Evolutionary conservation across 2,113 vertebrate species (phyloP), one percentile per base, ranked within the genome.

Genomic region (Antigone vipio): DNA sequence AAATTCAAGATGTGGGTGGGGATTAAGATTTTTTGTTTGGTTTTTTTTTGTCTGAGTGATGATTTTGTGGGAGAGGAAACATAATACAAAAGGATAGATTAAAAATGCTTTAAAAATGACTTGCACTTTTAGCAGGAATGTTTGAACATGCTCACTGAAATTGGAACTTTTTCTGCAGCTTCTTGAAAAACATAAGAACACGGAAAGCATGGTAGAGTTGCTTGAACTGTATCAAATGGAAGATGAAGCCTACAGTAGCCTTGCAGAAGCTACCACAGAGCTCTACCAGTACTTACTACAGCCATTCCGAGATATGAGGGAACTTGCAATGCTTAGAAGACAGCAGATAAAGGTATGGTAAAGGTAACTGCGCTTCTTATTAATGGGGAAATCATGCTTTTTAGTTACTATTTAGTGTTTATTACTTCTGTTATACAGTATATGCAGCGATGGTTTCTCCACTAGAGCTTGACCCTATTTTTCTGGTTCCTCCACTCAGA

Each of bases 271-370:
- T 4, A 99, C 99, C 6, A 99, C 98, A 1, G 99, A 99, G 95
- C 98, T 99, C 26, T 99, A 99, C 95, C 99, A 99, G 97, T 99
- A 99, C 94, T 98, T 99, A 92, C 98, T 99, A 12, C 99, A 99
- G 94, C 99, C 99, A 9, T 99, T 99, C 97, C 98, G 99, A 97
- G 99, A 99, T 98, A 99, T 99, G 99, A 98, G 99, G 84, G 99
- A 99, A 66, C 98, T 99, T 82, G 99, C 99, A 0, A 99, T 99
- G 99, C 97, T 99, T 77, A 98, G 99, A 85, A 98, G 99, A 94
- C 99, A 99, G 96, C 99, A 99, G 98, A 99, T 99, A 97, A 99
- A 99, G 99, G 99, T 99, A 98, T 27, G 64, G 60, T 49, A 75
- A 86, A 91, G 13, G 12, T 47, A 76, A 49, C 44, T 53, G 16